Base-by-base conservation (phyloP, 2,797 vertebrate species). In the Falco naumanni region DNA sequence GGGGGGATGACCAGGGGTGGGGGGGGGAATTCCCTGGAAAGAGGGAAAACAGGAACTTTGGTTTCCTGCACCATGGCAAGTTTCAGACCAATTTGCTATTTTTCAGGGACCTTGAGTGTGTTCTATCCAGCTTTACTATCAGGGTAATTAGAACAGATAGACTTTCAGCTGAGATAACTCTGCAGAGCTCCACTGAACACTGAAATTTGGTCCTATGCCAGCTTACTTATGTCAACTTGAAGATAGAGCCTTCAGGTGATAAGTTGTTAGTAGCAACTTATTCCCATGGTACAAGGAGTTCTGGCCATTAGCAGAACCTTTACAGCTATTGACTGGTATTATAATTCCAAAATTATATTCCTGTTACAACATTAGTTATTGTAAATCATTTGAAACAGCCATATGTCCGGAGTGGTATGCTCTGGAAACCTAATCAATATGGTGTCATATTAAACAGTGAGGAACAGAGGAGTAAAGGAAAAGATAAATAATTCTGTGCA, bases 321-420 rank as follows among this genome's bases (percentile, higher is more conserved):
- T 95, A 93, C 29, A 47, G 78, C 51, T 90, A 85, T 95, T 95
- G 92, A 92, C 61, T 93, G 61, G 72, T 56, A 82, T 93, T 74
- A 48, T 89, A 81, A 84, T 95, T 92, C 72, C 74, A 87, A 95
- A 95, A 90, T 83, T 11, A 90, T 96, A 93, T 92, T 94, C 76
- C 68, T 83, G 56, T 83, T 97, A 43, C 5, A 5, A 60, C 41
- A 68, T 95, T 88, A 93, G 78, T 83, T 91, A 83, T 13, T 70
- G 57, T 95, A 97, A 95, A 96, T 95, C 59, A 94, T 70, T 87
- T 74, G 74, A 93, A 96, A 82, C 41, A 86, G 14, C 50, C 78
- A 68, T 76, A 96, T 26, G 19, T 78, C 71, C 50, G 48, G 65
- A 61, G 39, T 12, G 34, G 34, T 80, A 43, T 72, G 50, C 25